Evolutionary conservation across 2,888 invertebrate genomes (phyloP), one percentile per base, ranked within the genome.

Genomic region (Anthophora plumipes): DNA sequence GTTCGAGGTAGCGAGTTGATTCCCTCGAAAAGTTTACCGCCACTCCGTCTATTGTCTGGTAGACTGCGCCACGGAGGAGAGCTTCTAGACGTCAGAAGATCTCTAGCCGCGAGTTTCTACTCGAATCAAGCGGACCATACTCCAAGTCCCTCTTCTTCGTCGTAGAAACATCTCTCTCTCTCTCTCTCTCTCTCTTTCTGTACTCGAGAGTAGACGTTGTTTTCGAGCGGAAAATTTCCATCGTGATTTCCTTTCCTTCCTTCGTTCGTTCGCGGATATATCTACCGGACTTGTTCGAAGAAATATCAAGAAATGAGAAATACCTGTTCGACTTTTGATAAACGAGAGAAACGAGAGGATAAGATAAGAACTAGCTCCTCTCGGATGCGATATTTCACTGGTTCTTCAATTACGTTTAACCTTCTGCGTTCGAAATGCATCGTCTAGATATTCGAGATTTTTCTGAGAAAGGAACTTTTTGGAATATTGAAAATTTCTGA

Each of bases 11-110:
- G 14, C 25, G 43, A 31, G 31, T 31, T 12, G 52, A 50, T 52
- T 64, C 60, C 39, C 46, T 41, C 37, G 66, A 48, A 63, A 78
- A 78, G 61, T 76, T 78, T 68, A 41, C 14, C 68, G 25, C 68
- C 41, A 41, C 77, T 57, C 48, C 12, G 37, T 14, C 57, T 64
- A 77, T 69, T 69, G 68, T 76, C 69, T 59, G 43, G 3, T 12
- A 41, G 41, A 59, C 63, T 52, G 20, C 48, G 12, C 11, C 52
- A n/a, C n/a, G n/a, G n/a, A n/a, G 31, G 37, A 41, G 50, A 20
- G 43, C 12, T 54, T 39, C 39, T 31, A 55, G 46, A 75, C 70
- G 61, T 63, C 67, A 9, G 46, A 22, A 25, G 52, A 70, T 52
- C 41, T 59, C n/a, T n/a, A n/a, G n/a, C 8, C 22, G 52, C 20